Evolutionary conservation across 2,888 invertebrate genomes (phyloP).

Genomic region (Dorcus parallelipipedus): DNA sequence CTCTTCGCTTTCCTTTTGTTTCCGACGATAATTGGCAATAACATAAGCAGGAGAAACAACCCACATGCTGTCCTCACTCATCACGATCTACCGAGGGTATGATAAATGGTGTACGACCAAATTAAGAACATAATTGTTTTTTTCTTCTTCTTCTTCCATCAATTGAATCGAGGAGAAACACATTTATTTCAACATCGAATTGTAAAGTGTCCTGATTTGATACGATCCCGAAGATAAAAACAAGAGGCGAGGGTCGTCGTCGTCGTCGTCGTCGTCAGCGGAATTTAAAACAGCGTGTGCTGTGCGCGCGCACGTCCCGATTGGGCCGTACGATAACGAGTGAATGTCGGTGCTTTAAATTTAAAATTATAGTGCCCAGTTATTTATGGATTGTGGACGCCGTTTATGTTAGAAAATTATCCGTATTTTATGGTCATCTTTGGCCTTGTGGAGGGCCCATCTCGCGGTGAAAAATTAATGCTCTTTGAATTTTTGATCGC

Average conservation of each 20-base stretch:
- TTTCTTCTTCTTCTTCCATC: not conserved
- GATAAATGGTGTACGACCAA: not conserved
- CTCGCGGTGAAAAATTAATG: not conserved
- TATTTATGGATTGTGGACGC: constrained; percentile 37
- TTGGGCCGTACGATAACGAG: constrained; percentile 32
- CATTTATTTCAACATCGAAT: constrained; percentile 26
- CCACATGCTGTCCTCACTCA: not conserved
- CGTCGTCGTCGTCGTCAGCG: constrained; percentile 18
- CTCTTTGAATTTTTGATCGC: not conserved
- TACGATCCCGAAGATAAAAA: constrained; percentile 26
- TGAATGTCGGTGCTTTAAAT: constrained; percentile 34
- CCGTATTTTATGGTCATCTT: constrained; percentile 7
- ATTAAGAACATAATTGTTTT: not conserved
- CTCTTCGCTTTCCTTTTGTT: not conserved
- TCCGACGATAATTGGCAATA: not conserved
- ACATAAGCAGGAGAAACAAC: not conserved
- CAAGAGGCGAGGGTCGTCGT: not conserved
- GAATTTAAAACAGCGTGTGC: constrained; percentile 32
- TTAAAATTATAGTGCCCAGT: constrained; percentile 36
- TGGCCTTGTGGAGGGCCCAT: not conserved
- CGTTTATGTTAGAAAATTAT: constrained; percentile 37
- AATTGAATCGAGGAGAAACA: not conserved
- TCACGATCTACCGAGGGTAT: not conserved
- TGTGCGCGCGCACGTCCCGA: constrained; percentile 33
- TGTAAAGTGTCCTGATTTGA: constrained; percentile 39